Evolutionary conservation across 1,140 invertebrate genomes (phyloP).

Genomic region (Steinernema khuongi): DNA sequence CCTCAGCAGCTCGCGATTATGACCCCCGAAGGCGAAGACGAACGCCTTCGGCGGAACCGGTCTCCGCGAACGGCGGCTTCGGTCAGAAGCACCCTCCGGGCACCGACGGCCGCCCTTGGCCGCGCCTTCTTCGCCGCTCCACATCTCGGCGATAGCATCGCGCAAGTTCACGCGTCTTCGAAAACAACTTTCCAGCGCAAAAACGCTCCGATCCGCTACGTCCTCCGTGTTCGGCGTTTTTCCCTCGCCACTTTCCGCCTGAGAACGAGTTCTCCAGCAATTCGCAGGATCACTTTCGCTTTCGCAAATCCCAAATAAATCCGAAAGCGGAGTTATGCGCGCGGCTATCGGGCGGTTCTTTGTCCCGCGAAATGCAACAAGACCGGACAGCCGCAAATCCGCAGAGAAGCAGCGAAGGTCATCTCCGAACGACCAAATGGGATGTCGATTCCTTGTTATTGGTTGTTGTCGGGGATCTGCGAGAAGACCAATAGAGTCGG

Average conservation of each 20-base stretch:
- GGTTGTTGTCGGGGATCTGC: neutral
- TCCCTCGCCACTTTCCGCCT: neutral
- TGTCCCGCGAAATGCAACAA: neutral
- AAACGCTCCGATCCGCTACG: neutral
- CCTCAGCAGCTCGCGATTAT: neutral
- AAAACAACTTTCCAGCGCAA: neutral
- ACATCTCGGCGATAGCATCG: conserved; percentile 7
- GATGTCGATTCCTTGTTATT: conserved; percentile 12
- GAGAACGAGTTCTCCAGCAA: neutral
- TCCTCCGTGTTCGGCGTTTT: conserved; percentile 6
- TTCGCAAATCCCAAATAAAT: neutral
- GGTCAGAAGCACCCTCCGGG: conserved; percentile 8
- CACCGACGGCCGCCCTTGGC: neutral
- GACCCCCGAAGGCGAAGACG: neutral
- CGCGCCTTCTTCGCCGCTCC: neutral
- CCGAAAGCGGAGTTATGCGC: neutral
- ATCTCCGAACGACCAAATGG: neutral
- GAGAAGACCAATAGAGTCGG: neutral
- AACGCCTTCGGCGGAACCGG: conserved; percentile 9
- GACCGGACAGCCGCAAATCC: too few species aligned
- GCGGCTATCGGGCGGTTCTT: neutral
- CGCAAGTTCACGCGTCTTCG: neutral
- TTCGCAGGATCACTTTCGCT: neutral
- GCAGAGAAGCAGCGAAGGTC: too few species aligned
- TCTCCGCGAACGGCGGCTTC: neutral